Conservation (phyloP, 2,797 vertebrate species). For the Alfaro cultratus region DNA sequence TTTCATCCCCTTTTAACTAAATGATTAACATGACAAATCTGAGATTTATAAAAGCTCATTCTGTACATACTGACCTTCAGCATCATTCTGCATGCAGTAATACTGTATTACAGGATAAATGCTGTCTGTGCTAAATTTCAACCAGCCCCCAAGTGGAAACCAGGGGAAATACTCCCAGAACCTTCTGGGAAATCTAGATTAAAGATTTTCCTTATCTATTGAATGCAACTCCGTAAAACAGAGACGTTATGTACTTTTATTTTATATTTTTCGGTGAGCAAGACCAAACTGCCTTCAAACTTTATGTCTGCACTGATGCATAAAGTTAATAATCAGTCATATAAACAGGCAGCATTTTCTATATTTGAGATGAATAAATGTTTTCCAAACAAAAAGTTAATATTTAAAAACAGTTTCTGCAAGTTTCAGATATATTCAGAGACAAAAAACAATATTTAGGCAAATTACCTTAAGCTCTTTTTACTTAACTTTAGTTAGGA, state of each 20-base stretch:
- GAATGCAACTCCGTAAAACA: background rate
- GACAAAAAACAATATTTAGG: background rate
- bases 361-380: background rate
- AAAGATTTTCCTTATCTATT: background rate
- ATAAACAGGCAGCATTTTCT: background rate
- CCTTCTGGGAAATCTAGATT: background rate
- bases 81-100: background rate
- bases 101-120: background rate
- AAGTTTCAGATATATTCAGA: background rate
- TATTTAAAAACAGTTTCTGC: background rate
- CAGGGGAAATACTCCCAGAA: background rate
- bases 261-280: background rate
- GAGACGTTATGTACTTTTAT: background rate
- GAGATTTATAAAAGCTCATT: background rate
- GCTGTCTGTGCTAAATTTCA: background rate
- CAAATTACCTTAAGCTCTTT: background rate
- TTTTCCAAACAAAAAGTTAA: background rate
- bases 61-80: background rate
- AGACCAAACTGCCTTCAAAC: background rate
- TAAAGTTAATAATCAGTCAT: background rate
- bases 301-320: background rate
- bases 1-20: background rate
- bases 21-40: background rate
- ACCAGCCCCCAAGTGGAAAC: background rate
- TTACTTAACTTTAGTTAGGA: background rate